Conservation (phyloP, 1,140 invertebrate species). For the Polypedilum vanderplanki region DNA sequence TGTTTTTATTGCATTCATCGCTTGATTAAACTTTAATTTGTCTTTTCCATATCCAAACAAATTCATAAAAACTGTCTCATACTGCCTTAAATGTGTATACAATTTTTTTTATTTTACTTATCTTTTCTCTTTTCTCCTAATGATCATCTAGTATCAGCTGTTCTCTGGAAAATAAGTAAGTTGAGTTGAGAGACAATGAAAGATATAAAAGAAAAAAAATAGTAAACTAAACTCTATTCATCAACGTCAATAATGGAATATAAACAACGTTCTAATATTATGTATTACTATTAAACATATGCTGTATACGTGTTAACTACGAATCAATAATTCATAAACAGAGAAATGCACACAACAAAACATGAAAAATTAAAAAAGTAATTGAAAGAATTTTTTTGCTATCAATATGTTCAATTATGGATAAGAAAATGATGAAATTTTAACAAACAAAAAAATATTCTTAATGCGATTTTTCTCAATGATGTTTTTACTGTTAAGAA, state of each 20-base stretch:
- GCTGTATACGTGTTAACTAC: slow-evolving; percentile 11
- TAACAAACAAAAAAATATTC: too few relatives aligned
- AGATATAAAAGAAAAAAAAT: too few relatives aligned
- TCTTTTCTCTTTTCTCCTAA: slow-evolving; percentile 14
- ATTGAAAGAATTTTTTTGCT: too few relatives aligned
- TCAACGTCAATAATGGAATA: slow-evolving; percentile 12
- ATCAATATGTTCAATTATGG: too few relatives aligned
- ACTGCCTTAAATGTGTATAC: not conserved
- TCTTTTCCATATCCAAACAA: too few relatives aligned
- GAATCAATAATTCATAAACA: not conserved
- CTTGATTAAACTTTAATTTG: not conserved
- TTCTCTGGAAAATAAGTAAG: slow-evolving; percentile 9
- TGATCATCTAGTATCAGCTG: slow-evolving; percentile 8
- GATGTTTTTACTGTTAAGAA: too few relatives aligned
- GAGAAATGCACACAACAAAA: not conserved
- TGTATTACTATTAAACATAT: slow-evolving; percentile 13
- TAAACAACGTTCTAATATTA: not conserved
- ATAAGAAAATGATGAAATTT: too few relatives aligned
- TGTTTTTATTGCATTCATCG: not conserved
- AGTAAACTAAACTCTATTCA: not conserved
- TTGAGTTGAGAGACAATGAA: not conserved
- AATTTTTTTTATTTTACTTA: slow-evolving; percentile 4
- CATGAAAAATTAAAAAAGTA: too few relatives aligned
- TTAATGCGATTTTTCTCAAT: too few relatives aligned
- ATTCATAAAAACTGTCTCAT: not conserved